Conservation (phyloP, 2,113 vertebrate genomes). For the Antechinus flavipes region DNA sequence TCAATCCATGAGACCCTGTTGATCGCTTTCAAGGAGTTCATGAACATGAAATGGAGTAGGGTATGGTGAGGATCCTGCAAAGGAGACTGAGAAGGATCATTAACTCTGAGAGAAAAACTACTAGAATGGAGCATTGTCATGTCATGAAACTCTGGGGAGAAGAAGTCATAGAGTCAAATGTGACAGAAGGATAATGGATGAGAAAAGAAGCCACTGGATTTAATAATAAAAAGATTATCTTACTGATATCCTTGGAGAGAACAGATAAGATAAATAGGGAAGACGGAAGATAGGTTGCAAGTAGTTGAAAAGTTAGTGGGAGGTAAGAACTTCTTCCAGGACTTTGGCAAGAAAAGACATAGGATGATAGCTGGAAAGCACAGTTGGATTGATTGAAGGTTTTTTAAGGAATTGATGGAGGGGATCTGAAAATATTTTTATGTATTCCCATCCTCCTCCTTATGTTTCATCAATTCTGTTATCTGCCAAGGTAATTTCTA, state of each 20-base stretch:
- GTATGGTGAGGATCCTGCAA: not conserved
- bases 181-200: not conserved
- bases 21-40: not conserved
- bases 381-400: not conserved
- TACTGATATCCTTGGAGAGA: not conserved
- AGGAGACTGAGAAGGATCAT: not conserved
- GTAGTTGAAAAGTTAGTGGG: not conserved
- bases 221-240: not conserved
- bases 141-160: not conserved
- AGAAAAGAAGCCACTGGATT: not conserved
- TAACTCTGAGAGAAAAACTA: not conserved
- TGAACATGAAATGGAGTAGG: not conserved
- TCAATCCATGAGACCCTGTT: too few relatives aligned
- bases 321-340: not conserved
- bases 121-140: not conserved
- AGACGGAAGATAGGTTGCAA: not conserved
- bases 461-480: constrained; percentile 49
- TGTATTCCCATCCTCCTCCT: not conserved
- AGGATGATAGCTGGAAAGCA: not conserved
- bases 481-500: constrained; percentile 52
- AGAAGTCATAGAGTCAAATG: not conserved
- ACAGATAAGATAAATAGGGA: not conserved
- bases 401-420: not conserved
- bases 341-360: not conserved
- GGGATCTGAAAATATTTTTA: not conserved